phyloP scores from a whole-genome alignment of 2,888 invertebrate species.

The Leistus spinibarbis region DNA sequence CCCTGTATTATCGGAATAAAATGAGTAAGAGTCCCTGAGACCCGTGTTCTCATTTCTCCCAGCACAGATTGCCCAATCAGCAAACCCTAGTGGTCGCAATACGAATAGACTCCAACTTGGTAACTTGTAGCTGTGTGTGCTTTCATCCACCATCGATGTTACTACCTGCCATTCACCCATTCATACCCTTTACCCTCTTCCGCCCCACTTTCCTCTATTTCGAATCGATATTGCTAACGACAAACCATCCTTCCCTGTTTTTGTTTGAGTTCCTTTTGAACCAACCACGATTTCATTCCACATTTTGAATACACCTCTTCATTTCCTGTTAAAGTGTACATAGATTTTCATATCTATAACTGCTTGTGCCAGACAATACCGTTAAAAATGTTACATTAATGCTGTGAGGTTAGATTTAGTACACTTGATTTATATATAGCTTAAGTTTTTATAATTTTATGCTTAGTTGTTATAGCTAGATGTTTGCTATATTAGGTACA shows the following conservation, averaged over 20 bases:
- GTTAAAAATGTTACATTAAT: too few relatives aligned
- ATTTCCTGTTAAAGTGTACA: conserved; percentile 33
- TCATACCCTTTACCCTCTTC: neutral
- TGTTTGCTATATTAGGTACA: neutral
- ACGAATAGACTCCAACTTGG: neutral
- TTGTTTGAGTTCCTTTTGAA: conserved; percentile 35
- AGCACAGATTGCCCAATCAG: conserved; percentile 39
- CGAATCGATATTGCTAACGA: neutral
- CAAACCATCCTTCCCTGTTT: conserved; percentile 14
- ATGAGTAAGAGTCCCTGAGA: conserved; percentile 22
- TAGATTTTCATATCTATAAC: neutral
- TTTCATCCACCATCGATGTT: neutral
- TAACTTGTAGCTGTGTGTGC: conserved; percentile 25
- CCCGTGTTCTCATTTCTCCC: conserved; percentile 19
- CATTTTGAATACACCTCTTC: conserved; percentile 22
- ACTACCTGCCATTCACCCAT: neutral
- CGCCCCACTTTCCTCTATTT: neutral
- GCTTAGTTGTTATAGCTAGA: too few relatives aligned
- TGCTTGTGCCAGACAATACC: too few relatives aligned
- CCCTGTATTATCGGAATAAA: neutral
- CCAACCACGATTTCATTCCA: conserved; percentile 25
- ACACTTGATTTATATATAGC: too few relatives aligned
- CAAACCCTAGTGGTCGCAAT: conserved; percentile 40
- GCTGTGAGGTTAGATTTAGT: too few relatives aligned
- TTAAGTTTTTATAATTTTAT: too few relatives aligned